phyloP scores from a whole-genome alignment of 2,888 invertebrate genomes.

The Lissonota sp. region DNA sequence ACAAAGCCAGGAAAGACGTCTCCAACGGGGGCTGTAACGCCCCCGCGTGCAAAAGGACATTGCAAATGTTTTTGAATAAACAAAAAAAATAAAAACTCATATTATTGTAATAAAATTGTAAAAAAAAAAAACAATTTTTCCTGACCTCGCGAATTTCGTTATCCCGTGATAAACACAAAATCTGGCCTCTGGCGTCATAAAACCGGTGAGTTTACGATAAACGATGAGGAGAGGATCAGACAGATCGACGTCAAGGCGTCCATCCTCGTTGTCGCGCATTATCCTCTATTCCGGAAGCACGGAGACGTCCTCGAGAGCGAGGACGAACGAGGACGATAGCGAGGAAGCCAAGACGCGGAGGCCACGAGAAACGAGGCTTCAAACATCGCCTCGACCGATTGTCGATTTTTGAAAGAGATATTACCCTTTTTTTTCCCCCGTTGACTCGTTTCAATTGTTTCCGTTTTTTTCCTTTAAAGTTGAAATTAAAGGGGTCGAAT shows the following conservation, averaged over 20 bases:
- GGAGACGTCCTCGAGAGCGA: conserved; percentile 56
- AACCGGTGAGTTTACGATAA: conserved; percentile 42
- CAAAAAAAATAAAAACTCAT: not conserved
- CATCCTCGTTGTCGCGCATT: conserved; percentile 43
- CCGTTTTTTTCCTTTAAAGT: not conserved
- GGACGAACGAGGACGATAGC: conserved; percentile 65
- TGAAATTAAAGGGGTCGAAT: not conserved
- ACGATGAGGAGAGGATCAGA: conserved; percentile 58
- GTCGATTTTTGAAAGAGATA: conserved; percentile 27
- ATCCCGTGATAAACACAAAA: conserved; percentile 13
- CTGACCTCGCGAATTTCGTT: not conserved
- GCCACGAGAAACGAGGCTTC: conserved; percentile 38
- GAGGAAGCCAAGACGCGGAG: conserved; percentile 61
- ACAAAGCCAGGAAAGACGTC: conserved; percentile 24
- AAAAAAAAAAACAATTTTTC: conserved; percentile 13
- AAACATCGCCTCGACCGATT: conserved; percentile 18
- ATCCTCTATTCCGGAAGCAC: conserved; percentile 54
- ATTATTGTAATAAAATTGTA: not conserved
- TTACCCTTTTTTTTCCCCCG: not conserved
- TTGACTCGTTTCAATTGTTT: conserved; percentile 1
- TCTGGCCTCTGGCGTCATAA: conserved; percentile 13
- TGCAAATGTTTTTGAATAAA: not conserved
- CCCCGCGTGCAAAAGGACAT: conserved; percentile 24
- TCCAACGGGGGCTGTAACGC: conserved; percentile 31
- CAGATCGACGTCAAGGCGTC: conserved; percentile 60